Evolutionary conservation across 2,113 vertebrate species (phyloP).

Genomic region (Empidonax alnorum): DNA sequence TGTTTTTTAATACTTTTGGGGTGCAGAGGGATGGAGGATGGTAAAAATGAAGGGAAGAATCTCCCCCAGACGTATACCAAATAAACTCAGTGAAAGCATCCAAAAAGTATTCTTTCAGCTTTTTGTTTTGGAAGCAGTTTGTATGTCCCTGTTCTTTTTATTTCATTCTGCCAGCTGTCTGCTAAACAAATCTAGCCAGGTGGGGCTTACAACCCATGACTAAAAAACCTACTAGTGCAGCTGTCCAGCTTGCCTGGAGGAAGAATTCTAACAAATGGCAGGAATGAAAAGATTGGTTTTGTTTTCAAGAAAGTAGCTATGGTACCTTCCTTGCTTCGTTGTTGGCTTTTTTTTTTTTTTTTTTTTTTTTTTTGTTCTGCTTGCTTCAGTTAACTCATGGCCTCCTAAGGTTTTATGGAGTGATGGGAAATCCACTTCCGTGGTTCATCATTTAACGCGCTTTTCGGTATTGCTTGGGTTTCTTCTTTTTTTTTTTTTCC

Average conservation of each 20-base stretch:
- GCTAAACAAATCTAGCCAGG: conserved; percentile 88
- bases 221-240: conserved; percentile 86
- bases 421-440: conserved; percentile 59
- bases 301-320: conserved; percentile 83
- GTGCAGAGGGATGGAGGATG: neutral
- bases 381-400: conserved; percentile 72
- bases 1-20: neutral
- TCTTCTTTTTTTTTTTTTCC: neutral
- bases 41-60: conserved; percentile 28
- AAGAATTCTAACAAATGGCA: conserved; percentile 86
- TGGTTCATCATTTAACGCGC: neutral
- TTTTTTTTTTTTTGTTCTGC: neutral
- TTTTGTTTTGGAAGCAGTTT: conserved; percentile 81
- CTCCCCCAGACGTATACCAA: neutral
- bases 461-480: conserved; percentile 48
- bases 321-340: conserved; percentile 73
- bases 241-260: conserved; percentile 86
- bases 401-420: conserved; percentile 68
- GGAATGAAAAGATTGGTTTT: conserved; percentile 81
- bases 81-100: conserved; percentile 71
- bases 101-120: conserved; percentile 78
- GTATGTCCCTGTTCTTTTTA: conserved; percentile 80
- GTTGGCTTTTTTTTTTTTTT: neutral
- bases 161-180: conserved; percentile 88
- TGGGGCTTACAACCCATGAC: conserved; percentile 88